Percentiles rank a stretch among this genome's conserved stretches.
Evolutionary conservation across 2,797 vertebrate species (phyloP).

Genomic region (Lithobates pipiens): DNA sequence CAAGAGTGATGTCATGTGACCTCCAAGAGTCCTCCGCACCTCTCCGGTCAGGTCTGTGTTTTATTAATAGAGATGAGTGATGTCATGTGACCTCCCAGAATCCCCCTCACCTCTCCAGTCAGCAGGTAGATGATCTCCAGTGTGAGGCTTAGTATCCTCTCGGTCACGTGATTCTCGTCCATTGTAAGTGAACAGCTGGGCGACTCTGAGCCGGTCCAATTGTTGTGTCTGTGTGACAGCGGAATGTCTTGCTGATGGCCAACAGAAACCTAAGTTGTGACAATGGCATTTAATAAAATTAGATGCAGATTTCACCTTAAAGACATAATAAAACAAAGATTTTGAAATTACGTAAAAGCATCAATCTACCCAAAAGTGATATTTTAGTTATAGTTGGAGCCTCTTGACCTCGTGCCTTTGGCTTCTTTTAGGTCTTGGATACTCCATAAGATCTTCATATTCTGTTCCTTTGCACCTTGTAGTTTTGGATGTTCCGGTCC

Average conservation of each 20-base stretch:
- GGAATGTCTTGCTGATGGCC: neutral
- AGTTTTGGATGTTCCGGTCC: no score
- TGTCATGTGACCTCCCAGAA: neutral
- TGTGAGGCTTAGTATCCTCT: slow-evolving; percentile 32
- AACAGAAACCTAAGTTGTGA: neutral
- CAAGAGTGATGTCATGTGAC: neutral
- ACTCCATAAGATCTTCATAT: no score
- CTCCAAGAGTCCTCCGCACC: slow-evolving; percentile 1
- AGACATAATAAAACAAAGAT: no score
- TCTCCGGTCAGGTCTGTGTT: slow-evolving; percentile 4
- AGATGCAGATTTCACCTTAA: neutral
- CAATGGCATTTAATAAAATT: neutral
- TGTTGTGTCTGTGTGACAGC: neutral
- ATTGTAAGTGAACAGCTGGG: neutral
- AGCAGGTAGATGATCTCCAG: slow-evolving; percentile 46
- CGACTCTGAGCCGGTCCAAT: neutral
- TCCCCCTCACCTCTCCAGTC: slow-evolving; percentile 23
- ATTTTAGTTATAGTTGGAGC: no score
- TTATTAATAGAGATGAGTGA: neutral
- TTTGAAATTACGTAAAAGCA: no score
- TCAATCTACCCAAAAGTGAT: no score
- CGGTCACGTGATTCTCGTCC: slow-evolving; percentile 6
- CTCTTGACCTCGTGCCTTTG: no score
- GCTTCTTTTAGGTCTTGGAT: no score
- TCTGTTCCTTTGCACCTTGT: no score